Base-by-base conservation (phyloP, 2,113 vertebrate species). In the Stercorarius parasiticus region DNA sequence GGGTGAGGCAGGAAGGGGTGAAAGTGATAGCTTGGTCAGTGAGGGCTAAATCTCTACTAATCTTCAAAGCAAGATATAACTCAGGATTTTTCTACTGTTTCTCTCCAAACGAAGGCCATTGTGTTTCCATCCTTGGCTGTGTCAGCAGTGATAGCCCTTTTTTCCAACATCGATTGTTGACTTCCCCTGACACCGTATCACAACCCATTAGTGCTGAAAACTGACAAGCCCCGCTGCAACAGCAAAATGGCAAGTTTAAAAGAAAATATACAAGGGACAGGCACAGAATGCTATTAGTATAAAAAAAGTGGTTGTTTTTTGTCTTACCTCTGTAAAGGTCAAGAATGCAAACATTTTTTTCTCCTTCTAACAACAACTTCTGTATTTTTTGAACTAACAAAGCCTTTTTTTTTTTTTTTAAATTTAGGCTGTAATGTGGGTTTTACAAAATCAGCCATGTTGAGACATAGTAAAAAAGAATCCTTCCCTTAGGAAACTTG, bases 171-270 rank as follows among this genome's bases (percentile, higher is more conserved):
- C 98, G 98, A 98, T 98, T 98, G 98, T 96, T 98, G 97, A 98
- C 98, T 98, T 98, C 97, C 97, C 97, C 90, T 98, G 98, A 98
- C 98, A 98, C 97, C 95, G 77, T 97, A 98, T 98, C 98, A 98
- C 97, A 98, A 97, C 96, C 98, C 98, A 98, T 98, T 98, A 98
- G 97, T 96, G 95, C 97, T 98, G 97, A 96, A 98, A 98, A 98
- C 98, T 98, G 98, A 98, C 98, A 98, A 98, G 98, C 93, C 94
- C 90, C 94, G 98, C 97, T 97, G 90, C 96, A 98, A 69, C 95
- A 98, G 98, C 96, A 97, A 98, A 98, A 98, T 98, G 97, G 97
- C 96, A 96, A 96, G 96, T 97, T 97, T 93, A 97, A 97, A 97
- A 96, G 98, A 96, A 98, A 98, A 97, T 97, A 83, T 96, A 80